Base-by-base conservation (phyloP, 2,888 invertebrate genomes). In the Morinoia aosen region DNA sequence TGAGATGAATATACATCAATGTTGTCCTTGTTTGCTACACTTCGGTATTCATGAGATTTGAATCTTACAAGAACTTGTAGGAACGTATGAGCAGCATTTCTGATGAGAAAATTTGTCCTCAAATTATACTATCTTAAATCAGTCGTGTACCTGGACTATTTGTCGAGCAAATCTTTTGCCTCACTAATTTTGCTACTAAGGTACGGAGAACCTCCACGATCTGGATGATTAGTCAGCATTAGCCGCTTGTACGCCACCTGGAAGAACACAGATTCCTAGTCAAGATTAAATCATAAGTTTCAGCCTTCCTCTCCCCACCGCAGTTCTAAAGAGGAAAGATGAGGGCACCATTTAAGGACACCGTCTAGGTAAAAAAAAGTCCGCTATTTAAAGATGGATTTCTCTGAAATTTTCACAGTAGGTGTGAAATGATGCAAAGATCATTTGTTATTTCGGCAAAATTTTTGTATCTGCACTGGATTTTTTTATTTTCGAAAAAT, bases 151-250 rank as follows among this genome's bases (percentile, higher is more conserved):
- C 39, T 90, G 16, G 40, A 40, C 88, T 95, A 96, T 88, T 96
- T 98, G 97, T 99, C 99, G 97, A 99, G 97, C 95, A 98, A 98
- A 97, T 99, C 99, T 97, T 99, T 99, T 0, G 99, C 99, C 98
- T 99, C 99, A 97, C 99, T 99, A 96, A 99, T 99, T 98, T 99
- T 99, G 12, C 99, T 98, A 96, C 99, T 99, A 96, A 99, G 97
- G 97, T 99, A 99, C 0, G 99, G 99, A 10, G 99, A 99, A 19
- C 99, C 99, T 61, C 99, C 99, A 97, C 98, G 98, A 97, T 99
- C 99, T 0, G 99, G 99, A 98, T 99, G 99, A 97, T 99, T 99
- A 40, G 99, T 98, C 96, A 99, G 97, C 99, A 99, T 99, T 76
- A 99, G 98, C 97, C 98, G 98, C 97, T 99, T 99, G 97, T 99